Conservation (phyloP, 2,113 vertebrate species). For the Columbina picui region DNA sequence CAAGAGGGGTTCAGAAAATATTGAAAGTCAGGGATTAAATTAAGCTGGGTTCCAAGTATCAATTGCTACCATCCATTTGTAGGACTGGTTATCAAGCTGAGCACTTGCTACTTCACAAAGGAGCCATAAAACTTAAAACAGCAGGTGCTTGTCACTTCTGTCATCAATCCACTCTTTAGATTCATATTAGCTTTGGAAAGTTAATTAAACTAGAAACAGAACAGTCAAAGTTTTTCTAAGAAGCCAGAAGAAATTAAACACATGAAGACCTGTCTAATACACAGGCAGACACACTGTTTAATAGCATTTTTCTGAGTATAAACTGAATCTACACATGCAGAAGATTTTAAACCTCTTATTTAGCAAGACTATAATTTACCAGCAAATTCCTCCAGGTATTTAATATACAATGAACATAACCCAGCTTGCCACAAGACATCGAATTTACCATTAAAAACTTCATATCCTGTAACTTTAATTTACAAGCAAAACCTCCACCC, state of each 20-base stretch:
- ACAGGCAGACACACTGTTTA: background rate
- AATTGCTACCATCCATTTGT: background rate
- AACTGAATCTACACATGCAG: accelerated
- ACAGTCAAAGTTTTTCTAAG: background rate
- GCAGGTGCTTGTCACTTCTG: background rate
- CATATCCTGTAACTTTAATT: background rate
- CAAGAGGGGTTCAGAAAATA: background rate
- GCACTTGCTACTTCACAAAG: background rate
- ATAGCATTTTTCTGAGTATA: background rate
- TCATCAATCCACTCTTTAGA: background rate
- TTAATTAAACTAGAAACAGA: background rate
- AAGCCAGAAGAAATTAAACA: background rate
- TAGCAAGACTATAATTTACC: background rate
- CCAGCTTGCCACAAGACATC: background rate
- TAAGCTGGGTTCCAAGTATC: background rate
- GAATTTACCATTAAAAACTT: background rate
- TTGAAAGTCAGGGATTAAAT: background rate
- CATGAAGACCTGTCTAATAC: background rate
- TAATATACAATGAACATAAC: background rate
- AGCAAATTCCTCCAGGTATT: background rate
- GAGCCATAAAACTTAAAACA: background rate
- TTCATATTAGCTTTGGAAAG: background rate
- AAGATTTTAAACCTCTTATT: background rate
- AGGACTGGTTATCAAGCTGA: background rate
- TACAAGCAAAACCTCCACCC: background rate